Conservation (phyloP, 2,888 invertebrate species). For the Drosophila fulvimacula region DNA sequence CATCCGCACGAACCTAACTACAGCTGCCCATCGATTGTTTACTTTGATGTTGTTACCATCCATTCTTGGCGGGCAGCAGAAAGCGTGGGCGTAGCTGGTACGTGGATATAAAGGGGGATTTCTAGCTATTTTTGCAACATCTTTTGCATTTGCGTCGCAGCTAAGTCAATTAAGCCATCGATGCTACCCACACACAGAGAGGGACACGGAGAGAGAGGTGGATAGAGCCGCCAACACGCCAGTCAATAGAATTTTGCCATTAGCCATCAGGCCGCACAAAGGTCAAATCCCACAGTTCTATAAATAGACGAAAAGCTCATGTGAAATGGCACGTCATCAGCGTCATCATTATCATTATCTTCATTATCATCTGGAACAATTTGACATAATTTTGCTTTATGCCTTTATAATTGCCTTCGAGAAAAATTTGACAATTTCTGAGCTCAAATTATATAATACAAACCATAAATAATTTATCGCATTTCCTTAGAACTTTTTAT, state of each 20-base stretch:
- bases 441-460: conserved; percentile 24
- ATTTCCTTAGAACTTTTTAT: conserved; percentile 5
- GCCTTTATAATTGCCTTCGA: conserved; percentile 63
- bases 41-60: conserved; percentile 45
- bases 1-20: not conserved
- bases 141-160: conserved; percentile 54
- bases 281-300: conserved; percentile 56
- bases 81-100: not conserved
- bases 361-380: conserved; percentile 32
- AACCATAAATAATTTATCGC: not conserved
- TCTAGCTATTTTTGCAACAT: conserved; percentile 51
- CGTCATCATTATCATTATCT: conserved; percentile 38
- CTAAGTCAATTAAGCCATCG: conserved; percentile 50
- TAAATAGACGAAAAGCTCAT: conserved; percentile 50
- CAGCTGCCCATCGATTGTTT: conserved; percentile 45
- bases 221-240: not conserved
- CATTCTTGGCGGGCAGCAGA: not conserved
- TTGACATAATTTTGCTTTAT: conserved; percentile 52
- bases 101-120: not conserved
- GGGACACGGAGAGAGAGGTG: not conserved
- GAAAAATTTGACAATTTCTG: conserved; percentile 54
- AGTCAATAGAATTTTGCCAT: conserved; percentile 26
- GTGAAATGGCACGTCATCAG: conserved; percentile 46
- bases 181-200: conserved; percentile 23
- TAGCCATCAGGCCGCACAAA: conserved; percentile 44